Conservation (phyloP, 2,113 vertebrate species). For the Rhinolophus sinicus region DNA sequence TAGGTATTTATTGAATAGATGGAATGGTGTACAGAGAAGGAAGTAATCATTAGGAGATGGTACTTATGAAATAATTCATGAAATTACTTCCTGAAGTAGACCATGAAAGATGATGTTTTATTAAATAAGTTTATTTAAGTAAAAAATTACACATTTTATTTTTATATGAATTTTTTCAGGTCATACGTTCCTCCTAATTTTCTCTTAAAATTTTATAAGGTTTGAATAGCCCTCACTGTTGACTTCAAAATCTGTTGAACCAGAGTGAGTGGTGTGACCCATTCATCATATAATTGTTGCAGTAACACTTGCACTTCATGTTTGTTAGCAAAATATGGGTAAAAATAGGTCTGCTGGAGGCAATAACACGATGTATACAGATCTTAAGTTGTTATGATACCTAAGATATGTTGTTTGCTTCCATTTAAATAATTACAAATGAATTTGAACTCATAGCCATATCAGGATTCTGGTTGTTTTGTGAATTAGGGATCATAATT, state of each 20-base stretch:
- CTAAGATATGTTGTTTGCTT: background rate
- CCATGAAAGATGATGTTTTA: background rate
- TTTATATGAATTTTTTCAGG: background rate
- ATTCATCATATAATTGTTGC: background rate
- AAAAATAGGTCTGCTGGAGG: background rate
- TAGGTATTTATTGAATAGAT: background rate
- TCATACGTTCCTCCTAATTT: background rate
- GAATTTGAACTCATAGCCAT: background rate
- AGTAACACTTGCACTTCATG: background rate
- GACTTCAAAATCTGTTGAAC: background rate
- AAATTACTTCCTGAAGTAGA: background rate
- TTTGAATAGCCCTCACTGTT: background rate
- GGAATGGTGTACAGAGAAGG: background rate
- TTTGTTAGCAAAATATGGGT: background rate
- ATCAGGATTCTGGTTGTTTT: background rate
- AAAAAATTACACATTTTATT: constrained; percentile 20
- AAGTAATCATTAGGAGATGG: background rate
- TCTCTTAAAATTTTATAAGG: background rate
- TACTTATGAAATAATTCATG: constrained; percentile 22
- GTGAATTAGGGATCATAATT: background rate
- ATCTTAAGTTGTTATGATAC: background rate
- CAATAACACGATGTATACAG: background rate
- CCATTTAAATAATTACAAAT: background rate
- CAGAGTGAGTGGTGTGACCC: background rate
- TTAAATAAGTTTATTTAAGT: constrained; percentile 21